phyloP scores from a whole-genome alignment of 2,888 invertebrate genomes.

The Dermolepida albohirtum region DNA sequence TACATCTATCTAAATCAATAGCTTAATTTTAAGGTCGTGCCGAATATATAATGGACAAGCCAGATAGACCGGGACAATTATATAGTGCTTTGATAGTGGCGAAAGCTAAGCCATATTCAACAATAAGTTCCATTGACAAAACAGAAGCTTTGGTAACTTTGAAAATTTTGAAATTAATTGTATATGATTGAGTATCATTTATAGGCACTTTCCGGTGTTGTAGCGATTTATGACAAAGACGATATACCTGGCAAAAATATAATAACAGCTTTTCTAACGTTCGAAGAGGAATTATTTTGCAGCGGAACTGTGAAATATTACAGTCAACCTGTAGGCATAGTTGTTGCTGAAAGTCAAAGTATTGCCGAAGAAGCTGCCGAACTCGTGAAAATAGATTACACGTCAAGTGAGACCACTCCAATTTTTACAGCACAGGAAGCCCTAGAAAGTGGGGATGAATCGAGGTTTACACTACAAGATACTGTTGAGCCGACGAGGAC shows the following conservation, averaged over 20 bases:
- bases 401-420: constrained; percentile 63
- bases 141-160: constrained; percentile 73
- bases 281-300: constrained; percentile 67
- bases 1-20: too few species aligned
- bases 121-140: constrained; percentile 72
- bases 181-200: constrained; percentile 48
- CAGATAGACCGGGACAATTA: constrained; percentile 74
- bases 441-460: constrained; percentile 61
- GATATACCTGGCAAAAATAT: constrained; percentile 79
- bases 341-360: constrained; percentile 74
- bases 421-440: constrained; percentile 68
- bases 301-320: constrained; percentile 71
- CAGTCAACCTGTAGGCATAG: constrained; percentile 80
- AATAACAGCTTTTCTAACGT: constrained; percentile 58
- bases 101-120: constrained; percentile 69
- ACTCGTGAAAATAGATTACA: constrained; percentile 71
- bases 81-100: constrained; percentile 78
- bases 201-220: constrained; percentile 75
- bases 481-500: constrained; percentile 60
- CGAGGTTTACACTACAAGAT: constrained; percentile 61
- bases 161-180: constrained; percentile 8
- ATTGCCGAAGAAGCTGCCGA: constrained; percentile 72
- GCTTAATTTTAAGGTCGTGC: constrained; percentile 73
- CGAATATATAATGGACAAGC: constrained; percentile 80
- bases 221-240: constrained; percentile 73